Percentiles rank a stretch among this genome's conserved stretches.
These are phyloP conservation scores for Heptranchias perlo DNA, from an alignment of 2,113 vertebrate species.

Conservation along the genomic window DNA sequence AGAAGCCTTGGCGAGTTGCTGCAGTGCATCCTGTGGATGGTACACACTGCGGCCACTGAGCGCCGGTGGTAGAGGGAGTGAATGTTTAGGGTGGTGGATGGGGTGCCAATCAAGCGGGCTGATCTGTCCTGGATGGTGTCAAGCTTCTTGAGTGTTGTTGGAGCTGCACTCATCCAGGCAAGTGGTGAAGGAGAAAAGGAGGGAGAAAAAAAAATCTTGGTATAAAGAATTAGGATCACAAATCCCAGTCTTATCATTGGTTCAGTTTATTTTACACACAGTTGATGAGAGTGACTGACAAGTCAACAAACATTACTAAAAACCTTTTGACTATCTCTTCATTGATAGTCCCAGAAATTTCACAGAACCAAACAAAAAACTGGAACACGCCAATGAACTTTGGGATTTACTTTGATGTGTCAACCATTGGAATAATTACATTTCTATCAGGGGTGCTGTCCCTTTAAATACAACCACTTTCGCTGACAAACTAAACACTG, in stretches of 20 bases:
- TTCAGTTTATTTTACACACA: background rate
- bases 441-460: background rate
- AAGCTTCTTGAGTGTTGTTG: background rate
- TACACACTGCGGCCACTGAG: no score
- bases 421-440: background rate
- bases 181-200: constrained; percentile 24
- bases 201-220: background rate
- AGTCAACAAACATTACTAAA: background rate
- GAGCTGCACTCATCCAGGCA: background rate
- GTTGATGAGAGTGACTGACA: background rate
- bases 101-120: background rate
- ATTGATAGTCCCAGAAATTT: background rate
- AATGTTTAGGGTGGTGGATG: background rate
- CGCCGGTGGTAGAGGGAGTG: background rate
- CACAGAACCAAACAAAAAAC: background rate
- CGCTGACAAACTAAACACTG: background rate
- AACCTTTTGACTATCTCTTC: background rate
- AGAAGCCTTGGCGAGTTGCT: no score
- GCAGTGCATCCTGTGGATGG: no score
- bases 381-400: background rate
- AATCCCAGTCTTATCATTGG: background rate
- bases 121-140: background rate
- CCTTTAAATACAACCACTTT: background rate
- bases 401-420: background rate
- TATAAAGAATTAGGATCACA: background rate